Conservation (phyloP, 2,888 invertebrate genomes). For the Habrosyne pyritoides region DNA sequence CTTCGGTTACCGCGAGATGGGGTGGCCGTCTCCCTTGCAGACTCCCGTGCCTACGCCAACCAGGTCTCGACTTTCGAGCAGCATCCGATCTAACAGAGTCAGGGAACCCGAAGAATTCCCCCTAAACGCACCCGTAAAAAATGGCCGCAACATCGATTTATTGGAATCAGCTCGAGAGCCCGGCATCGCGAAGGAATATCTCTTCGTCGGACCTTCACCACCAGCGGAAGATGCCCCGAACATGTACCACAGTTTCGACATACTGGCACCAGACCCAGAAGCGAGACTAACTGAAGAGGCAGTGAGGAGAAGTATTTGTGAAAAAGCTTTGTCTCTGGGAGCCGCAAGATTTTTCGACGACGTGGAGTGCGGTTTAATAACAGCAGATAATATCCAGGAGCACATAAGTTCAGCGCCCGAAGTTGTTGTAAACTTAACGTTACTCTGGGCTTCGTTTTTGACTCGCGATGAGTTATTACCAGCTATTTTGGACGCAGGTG, state of each 20-base stretch:
- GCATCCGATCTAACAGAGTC: constrained; percentile 67
- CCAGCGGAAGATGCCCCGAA: constrained; percentile 91
- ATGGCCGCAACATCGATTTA: constrained; percentile 73
- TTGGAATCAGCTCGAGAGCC: constrained; percentile 85
- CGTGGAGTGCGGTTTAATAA: constrained; percentile 87
- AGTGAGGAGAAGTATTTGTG: constrained; percentile 86
- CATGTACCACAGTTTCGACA: constrained; percentile 90
- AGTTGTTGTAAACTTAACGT: constrained; percentile 87
- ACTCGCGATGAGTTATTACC: constrained; percentile 88
- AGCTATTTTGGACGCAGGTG: constrained; percentile 86
- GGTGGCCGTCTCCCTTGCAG: constrained; percentile 71
- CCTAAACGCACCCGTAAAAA: constrained; percentile 71
- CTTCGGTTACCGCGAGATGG: constrained; percentile 85
- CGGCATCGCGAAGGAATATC: constrained; percentile 86
- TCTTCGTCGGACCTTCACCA: constrained; percentile 91
- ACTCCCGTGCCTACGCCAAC: constrained; percentile 58
- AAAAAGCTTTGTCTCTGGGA: constrained; percentile 86
- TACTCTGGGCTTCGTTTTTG: constrained; percentile 89
- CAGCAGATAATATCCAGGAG: constrained; percentile 82
- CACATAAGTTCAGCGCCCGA: constrained; percentile 85
- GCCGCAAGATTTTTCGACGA: constrained; percentile 89
- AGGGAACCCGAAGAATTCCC: constrained; percentile 82
- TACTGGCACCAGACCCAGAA: constrained; percentile 86
- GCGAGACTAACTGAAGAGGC: constrained; percentile 89
- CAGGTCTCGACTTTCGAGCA: constrained; percentile 62